Conservation (phyloP, 2,888 invertebrate genomes). For the Trachelus troglodyta region DNA sequence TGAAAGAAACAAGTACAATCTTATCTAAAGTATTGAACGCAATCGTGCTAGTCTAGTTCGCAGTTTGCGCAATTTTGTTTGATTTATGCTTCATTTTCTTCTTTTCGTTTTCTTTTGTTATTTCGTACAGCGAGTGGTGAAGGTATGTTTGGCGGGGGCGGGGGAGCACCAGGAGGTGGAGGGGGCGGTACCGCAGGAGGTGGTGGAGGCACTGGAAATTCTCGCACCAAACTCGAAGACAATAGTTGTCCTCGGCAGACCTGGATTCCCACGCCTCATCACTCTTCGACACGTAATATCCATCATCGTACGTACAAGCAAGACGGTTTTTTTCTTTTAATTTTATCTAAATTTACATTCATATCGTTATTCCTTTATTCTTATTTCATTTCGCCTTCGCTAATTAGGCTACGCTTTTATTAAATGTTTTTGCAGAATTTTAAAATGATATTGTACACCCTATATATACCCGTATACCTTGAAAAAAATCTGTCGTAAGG, state of each 20-base stretch:
- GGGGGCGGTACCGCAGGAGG: slow-evolving; percentile 57
- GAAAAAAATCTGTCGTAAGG: background rate
- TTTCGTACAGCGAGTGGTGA: slow-evolving; percentile 62
- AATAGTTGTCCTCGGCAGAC: slow-evolving; percentile 62
- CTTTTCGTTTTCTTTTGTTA: slow-evolving; percentile 43
- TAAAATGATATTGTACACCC: background rate
- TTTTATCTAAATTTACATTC: slow-evolving; percentile 1
- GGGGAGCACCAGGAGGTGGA: slow-evolving; percentile 43
- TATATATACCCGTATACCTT: background rate
- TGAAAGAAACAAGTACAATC: background rate
- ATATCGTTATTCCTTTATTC: background rate
- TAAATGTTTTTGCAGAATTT: background rate
- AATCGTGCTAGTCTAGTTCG: background rate
- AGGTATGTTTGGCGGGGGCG: slow-evolving; percentile 59
- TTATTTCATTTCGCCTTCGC: slow-evolving; percentile 17
- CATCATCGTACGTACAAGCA: slow-evolving; percentile 62
- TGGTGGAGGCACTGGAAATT: slow-evolving; percentile 58
- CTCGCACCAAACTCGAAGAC: slow-evolving; percentile 61
- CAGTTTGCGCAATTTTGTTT: slow-evolving; percentile 37
- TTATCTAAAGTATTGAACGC: background rate
- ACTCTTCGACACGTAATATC: slow-evolving; percentile 60
- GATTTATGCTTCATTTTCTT: slow-evolving; percentile 43
- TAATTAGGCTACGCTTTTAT: background rate
- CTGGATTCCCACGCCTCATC: slow-evolving; percentile 63
- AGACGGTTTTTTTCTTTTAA: slow-evolving; percentile 5